Percentiles rank a stretch among this genome's conserved stretches.
Evolutionary conservation across 37 sponge, comb jelly and placozoan species (phyloP).

Genomic region (Aplysina aerophoba): DNA sequence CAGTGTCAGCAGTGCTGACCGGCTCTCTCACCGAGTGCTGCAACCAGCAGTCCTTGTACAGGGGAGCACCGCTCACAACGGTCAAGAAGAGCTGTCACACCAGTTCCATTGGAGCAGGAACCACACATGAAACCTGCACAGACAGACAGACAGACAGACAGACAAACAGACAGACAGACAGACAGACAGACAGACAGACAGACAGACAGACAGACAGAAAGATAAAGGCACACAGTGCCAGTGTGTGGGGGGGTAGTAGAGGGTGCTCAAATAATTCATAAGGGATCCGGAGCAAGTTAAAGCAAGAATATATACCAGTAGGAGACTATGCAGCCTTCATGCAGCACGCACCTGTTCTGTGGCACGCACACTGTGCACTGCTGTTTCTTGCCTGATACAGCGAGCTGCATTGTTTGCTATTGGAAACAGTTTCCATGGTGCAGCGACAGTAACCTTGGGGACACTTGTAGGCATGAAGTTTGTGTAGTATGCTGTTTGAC

Average conservation of each 20-base stretch:
- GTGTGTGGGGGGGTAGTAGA: too few species aligned
- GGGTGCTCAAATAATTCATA: too few species aligned
- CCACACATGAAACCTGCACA: slow-evolving; percentile 38
- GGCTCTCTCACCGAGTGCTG: slow-evolving; percentile 19
- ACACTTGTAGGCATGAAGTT: slow-evolving; percentile 1
- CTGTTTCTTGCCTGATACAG: background rate
- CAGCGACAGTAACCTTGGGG: slow-evolving; percentile 51
- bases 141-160: slow-evolving; percentile 10
- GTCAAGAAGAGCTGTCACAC: slow-evolving; percentile 43
- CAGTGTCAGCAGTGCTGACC: background rate
- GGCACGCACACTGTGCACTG: slow-evolving; percentile 27
- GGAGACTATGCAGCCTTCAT: too few species aligned
- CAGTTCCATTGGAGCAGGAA: slow-evolving; percentile 18
- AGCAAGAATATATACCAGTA: too few species aligned
- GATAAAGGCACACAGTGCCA: slow-evolving; percentile 30
- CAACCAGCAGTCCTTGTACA: slow-evolving; percentile 38
- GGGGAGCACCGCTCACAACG: slow-evolving; percentile 51
- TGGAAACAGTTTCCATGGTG: background rate
- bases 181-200: slow-evolving; percentile 35
- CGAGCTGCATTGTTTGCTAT: background rate
- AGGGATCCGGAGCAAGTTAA: too few species aligned
- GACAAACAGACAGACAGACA: slow-evolving; percentile 13
- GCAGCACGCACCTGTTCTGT: slow-evolving; percentile 4
- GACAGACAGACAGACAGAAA: slow-evolving; percentile 41
- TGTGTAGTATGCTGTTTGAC: too few species aligned